These are phyloP conservation scores for Procambarus clarkii DNA, from an alignment of 1,140 invertebrate genomes.

Conservation along the genomic window DNA sequence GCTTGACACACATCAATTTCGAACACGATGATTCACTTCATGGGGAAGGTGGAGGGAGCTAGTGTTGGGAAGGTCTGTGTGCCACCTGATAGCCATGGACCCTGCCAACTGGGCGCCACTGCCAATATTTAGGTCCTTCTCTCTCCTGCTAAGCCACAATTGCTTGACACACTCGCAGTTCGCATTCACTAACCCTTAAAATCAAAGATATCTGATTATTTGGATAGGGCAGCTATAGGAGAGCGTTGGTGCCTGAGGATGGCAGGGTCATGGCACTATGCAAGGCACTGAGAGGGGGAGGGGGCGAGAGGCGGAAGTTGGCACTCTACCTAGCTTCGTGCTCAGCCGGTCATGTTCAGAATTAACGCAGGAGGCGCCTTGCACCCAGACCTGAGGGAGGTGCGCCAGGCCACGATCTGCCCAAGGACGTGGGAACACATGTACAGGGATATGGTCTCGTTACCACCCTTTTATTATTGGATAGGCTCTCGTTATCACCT, in stretches of 20 bases:
- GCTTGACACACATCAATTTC: background rate
- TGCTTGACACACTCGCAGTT: background rate
- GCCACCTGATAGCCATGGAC: slow-evolving; percentile 36
- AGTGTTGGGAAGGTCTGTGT: background rate
- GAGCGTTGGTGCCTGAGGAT: background rate
- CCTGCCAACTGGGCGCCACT: slow-evolving; percentile 35
- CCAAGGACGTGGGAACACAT: background rate
- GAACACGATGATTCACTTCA: background rate
- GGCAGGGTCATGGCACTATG: slow-evolving; percentile 33
- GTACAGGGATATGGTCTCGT: too few relatives aligned
- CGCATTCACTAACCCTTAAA: background rate
- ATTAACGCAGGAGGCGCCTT: slow-evolving; percentile 50
- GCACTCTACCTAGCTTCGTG: slow-evolving; percentile 30
- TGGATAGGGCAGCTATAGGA: background rate
- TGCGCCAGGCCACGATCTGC: background rate
- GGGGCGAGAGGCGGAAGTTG: slow-evolving; percentile 57
- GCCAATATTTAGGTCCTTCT: slow-evolving; percentile 16
- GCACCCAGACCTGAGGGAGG: background rate
- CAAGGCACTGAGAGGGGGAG: slow-evolving; percentile 1
- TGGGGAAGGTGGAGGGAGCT: background rate
- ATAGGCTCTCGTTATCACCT: too few relatives aligned
- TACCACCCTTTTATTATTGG: too few relatives aligned
- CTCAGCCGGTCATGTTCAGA: slow-evolving; percentile 66
- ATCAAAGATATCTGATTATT: background rate
- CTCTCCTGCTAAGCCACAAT: background rate